phyloP scores from a whole-genome alignment of 2,797 vertebrate species.

The Melanotaenia maccullochi region DNA sequence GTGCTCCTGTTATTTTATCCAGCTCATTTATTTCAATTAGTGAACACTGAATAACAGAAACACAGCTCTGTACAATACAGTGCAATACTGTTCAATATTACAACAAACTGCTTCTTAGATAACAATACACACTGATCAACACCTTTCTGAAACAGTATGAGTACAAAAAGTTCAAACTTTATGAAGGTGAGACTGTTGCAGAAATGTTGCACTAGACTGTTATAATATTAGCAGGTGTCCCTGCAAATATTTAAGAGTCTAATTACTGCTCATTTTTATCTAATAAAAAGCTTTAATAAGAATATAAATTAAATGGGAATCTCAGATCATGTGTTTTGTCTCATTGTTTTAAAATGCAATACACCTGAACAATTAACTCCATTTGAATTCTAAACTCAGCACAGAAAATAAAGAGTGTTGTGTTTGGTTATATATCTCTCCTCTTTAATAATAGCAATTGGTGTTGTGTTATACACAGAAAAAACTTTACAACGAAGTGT shows the following conservation, averaged over 20 bases:
- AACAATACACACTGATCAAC: background rate
- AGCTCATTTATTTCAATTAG: slow-evolving; percentile 13
- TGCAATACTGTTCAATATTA: background rate
- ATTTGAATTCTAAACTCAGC: background rate
- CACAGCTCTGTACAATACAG: background rate
- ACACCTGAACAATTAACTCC: slow-evolving; percentile 1
- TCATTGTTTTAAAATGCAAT: slow-evolving; percentile 3
- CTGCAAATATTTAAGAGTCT: background rate
- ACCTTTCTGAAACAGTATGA: slow-evolving; percentile 5
- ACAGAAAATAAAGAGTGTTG: background rate
- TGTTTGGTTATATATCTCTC: background rate
- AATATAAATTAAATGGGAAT: background rate
- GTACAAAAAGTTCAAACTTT: background rate
- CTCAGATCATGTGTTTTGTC: background rate
- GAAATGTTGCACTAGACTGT: background rate
- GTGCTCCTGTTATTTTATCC: slow-evolving; percentile 2
- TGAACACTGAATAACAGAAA: slow-evolving; percentile 2
- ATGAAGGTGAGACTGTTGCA: slow-evolving; percentile 4
- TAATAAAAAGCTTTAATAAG: background rate
- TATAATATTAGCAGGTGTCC: background rate
- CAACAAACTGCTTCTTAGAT: background rate
- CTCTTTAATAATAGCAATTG: background rate
- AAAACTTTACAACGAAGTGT: no score
- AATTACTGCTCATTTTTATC: background rate
- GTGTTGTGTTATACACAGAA: background rate